phyloP scores from a whole-genome alignment of 2,113 vertebrate species.

The Miniopterus natalensis region DNA sequence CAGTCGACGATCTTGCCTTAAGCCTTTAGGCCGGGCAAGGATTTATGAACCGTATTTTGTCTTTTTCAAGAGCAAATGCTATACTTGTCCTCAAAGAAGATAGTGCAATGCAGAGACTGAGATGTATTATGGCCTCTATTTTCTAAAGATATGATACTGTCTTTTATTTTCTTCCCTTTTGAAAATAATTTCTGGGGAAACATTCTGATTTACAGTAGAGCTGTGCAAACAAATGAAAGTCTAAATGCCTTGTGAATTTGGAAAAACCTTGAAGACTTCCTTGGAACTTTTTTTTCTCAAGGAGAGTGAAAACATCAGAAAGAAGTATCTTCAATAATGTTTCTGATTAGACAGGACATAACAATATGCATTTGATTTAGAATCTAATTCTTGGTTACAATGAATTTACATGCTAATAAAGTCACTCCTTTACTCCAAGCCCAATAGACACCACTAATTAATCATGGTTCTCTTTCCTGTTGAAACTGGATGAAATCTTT shows the following conservation, averaged over 20 bases:
- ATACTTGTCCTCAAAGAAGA: slow-evolving; percentile 76
- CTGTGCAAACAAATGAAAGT: neutral
- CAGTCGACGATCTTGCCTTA: slow-evolving; percentile 72
- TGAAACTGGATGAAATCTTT: neutral
- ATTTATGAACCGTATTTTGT: slow-evolving; percentile 77
- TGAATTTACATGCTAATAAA: neutral
- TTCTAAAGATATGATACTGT: slow-evolving; percentile 59
- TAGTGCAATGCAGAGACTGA: neutral
- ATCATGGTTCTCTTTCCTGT: neutral
- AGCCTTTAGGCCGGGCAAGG: slow-evolving; percentile 75
- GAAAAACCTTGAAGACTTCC: slow-evolving; percentile 44
- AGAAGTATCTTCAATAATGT: neutral
- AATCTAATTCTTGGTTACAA: neutral
- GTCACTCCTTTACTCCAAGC: neutral
- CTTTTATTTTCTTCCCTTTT: slow-evolving; percentile 56
- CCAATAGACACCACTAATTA: neutral
- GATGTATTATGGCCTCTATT: slow-evolving; percentile 68
- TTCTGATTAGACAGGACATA: neutral
- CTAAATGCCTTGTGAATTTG: slow-evolving; percentile 71
- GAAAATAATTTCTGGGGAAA: slow-evolving; percentile 59
- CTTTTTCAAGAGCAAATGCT: slow-evolving; percentile 81
- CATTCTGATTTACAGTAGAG: slow-evolving; percentile 62
- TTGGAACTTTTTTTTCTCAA: slow-evolving; percentile 49
- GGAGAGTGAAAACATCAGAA: neutral
- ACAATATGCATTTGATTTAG: neutral